Evolutionary conservation across 2,113 vertebrate species (phyloP).

Genomic region (Ammodytes marinus): DNA sequence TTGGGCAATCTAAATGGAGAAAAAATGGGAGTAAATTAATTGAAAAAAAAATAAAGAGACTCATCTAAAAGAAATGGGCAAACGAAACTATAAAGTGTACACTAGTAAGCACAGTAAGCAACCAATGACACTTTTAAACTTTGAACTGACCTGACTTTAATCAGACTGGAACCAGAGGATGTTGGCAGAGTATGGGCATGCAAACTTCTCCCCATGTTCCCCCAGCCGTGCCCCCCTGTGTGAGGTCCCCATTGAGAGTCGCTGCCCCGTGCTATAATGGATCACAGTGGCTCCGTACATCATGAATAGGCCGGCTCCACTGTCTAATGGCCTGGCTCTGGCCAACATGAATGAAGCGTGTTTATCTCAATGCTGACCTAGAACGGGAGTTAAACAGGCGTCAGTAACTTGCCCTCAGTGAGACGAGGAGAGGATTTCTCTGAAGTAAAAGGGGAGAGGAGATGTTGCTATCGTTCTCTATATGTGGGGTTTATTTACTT

Average conservation of each 20-base stretch:
- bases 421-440: constrained; percentile 46
- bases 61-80: neutral
- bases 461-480: constrained; percentile 22
- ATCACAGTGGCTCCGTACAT: constrained; percentile 73
- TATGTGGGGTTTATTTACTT: constrained; percentile 22
- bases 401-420: constrained; percentile 78
- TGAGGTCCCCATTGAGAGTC: constrained; percentile 70
- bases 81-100: no score
- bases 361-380: constrained; percentile 86
- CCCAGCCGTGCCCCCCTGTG: neutral
- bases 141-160: constrained; percentile 21
- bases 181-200: constrained; percentile 46
- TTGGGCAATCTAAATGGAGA: neutral
- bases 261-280: constrained; percentile 80
- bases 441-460: constrained; percentile 20
- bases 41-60: no score
- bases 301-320: constrained; percentile 72
- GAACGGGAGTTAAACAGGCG: constrained; percentile 84
- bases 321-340: constrained; percentile 77
- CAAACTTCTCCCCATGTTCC: neutral
- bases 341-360: constrained; percentile 81
- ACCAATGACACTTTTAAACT: neutral
- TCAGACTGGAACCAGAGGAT: constrained; percentile 13
- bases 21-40: neutral
- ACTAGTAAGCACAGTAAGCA: neutral